phyloP scores from a whole-genome alignment of 92 coral and sea anemone species.

The Zoanthus sansibaricus region DNA sequence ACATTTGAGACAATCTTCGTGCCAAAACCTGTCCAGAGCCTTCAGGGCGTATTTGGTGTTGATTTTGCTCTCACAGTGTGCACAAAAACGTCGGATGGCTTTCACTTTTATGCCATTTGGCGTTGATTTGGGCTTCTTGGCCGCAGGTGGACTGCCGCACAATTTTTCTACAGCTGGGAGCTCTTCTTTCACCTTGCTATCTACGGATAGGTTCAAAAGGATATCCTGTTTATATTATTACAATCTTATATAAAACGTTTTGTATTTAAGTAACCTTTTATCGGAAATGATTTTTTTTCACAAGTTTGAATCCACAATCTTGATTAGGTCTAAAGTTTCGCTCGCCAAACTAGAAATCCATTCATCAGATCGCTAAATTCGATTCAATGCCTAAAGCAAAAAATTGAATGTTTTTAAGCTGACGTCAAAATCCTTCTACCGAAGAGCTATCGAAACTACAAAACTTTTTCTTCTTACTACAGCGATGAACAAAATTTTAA shows the following conservation, averaged over 20 bases:
- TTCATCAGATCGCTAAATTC: no score
- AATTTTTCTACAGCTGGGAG: neutral
- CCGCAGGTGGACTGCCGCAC: neutral
- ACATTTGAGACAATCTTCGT: constrained; percentile 87
- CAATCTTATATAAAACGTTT: neutral
- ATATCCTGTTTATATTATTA: neutral
- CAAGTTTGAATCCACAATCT: no score
- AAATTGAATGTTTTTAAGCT: no score
- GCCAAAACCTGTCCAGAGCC: constrained; percentile 89
- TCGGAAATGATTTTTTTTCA: no score
- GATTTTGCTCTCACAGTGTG: constrained; percentile 72
- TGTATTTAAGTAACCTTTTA: neutral
- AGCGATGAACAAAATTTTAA: no score
- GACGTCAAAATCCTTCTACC: no score
- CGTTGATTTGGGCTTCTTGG: constrained; percentile 22
- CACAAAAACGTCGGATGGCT: constrained; percentile 61
- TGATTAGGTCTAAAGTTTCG: no score
- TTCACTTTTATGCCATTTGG: constrained; percentile 10
- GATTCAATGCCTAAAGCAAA: no score
- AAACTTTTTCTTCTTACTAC: no score
- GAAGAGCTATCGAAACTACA: no score
- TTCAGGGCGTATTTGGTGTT: constrained; percentile 61
- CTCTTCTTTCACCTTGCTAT: constrained; percentile 2
- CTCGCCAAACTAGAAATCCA: no score
- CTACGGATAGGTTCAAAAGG: neutral